Percentiles rank a stretch among this genome's conserved stretches.
Conservation (phyloP, 2,113 vertebrate species). For the Balaenoptera acutorostrata region DNA sequence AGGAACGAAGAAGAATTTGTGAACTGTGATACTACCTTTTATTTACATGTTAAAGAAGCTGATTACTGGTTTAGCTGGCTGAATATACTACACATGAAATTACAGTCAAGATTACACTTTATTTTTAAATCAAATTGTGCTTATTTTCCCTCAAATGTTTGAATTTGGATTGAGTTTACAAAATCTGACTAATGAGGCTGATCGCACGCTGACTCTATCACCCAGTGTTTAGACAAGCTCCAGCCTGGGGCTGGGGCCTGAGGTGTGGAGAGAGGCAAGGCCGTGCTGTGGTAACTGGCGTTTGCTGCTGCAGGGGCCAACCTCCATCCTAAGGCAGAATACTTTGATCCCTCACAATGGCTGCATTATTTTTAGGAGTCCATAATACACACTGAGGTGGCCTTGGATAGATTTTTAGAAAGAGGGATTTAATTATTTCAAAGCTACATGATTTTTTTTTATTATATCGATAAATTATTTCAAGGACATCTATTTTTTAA, state of each 20-base stretch:
- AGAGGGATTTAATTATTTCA: not conserved
- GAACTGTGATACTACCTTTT: not conserved
- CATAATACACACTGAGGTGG: not conserved
- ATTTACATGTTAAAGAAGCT: not conserved
- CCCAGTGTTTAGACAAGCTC: accelerated
- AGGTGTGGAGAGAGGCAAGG: not conserved
- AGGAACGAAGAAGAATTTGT: not conserved
- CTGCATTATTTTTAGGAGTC: not conserved
- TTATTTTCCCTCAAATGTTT: not conserved
- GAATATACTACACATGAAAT: not conserved
- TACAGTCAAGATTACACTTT: not conserved
- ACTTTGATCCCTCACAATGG: not conserved
- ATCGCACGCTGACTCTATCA: too few species aligned
- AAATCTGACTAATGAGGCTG: not conserved
- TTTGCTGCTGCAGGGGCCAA: not conserved
- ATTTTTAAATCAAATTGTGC: not conserved
- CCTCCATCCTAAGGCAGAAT: not conserved
- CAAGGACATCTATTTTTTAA: not conserved
- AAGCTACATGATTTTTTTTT: not conserved
- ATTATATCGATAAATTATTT: not conserved
- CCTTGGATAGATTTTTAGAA: not conserved
- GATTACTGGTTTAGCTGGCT: not conserved
- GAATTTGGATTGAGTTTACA: not conserved
- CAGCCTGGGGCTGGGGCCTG: not conserved
- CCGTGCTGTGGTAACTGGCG: accelerated